Evolutionary conservation across 2,113 vertebrate genomes (phyloP), one percentile per base, ranked within the genome.

Genomic region (Pimephales promelas): DNA sequence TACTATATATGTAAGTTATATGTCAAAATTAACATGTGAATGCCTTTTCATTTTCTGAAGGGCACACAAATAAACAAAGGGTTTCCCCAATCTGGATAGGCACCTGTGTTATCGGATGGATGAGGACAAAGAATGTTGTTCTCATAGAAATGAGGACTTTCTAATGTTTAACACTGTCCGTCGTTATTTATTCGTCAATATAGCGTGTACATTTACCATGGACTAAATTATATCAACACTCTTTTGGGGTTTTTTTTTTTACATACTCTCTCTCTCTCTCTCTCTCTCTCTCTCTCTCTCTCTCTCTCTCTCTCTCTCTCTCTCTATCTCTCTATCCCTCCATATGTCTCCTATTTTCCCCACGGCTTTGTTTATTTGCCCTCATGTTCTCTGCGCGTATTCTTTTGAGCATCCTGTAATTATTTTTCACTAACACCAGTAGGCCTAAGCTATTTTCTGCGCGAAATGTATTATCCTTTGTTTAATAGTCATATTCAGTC

Each of bases 311-410:
- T 22, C 5, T 20, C 2, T 31, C 61, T 61, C 57, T 59, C n/a
- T n/a, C n/a, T 61, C 7, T 45, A 7, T 16, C n/a, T 47, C 22
- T 40, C 34, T 70, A 18, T 40, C 4, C 11, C 22, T 73, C 71
- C 71, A 73, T 73, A 73, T 52, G 71, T 28, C 71, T 73, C 24
- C 18, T 56, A 36, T 70, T 59, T 47, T 47, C 74, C 47, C 61
- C 57, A 24, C 45, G 82, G 57, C 87, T 90, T 89, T 90, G 87
- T 92, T 43, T 70, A 13, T 87, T 28, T 83, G 5, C 26, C 70
- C 72, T 79, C 72, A 45, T 83, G 40, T 59, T 68, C 11, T 20
- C 45, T 26, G 45, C 47, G 18, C n/a, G 43, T 73, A 5, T 10
- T 76, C 16, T 10, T 56, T 28, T n/a, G 74, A 61, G 22, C 82